Evolutionary conservation across 30 jellyfish, hydroid and myxozoan genomes (phyloP).

Genomic region (Pelagia noctiluca): DNA sequence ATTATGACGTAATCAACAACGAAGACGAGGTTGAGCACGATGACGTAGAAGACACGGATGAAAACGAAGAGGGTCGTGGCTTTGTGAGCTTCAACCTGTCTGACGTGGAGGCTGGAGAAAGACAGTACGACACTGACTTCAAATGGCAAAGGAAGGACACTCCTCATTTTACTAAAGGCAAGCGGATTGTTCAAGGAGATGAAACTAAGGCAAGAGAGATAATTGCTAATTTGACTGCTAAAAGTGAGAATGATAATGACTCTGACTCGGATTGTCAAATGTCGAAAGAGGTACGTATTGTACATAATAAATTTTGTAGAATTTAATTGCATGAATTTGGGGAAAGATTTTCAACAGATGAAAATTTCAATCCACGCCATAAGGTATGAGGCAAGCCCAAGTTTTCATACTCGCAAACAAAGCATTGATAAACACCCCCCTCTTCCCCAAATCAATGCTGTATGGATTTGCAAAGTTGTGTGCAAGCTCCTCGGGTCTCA

Average conservation of each 20-base stretch:
- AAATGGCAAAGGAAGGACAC: conserved; percentile 87
- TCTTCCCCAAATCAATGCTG: too few species aligned
- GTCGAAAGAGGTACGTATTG: conserved; percentile 35
- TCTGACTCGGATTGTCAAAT: conserved; percentile 32
- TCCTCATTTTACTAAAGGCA: conserved; percentile 93
- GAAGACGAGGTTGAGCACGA: conserved; percentile 37
- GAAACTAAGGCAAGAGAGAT: conserved; percentile 78
- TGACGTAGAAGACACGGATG: conserved; percentile 49
- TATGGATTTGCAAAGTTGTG: too few species aligned
- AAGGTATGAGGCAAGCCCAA: too few species aligned
- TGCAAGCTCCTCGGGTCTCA: too few species aligned
- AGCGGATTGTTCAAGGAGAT: conserved; percentile 84
- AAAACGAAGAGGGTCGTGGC: conserved; percentile 58
- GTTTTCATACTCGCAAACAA: too few species aligned
- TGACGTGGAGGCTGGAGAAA: conserved; percentile 55
- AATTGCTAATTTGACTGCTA: conserved; percentile 56
- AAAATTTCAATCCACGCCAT: too few species aligned
- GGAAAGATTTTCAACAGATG: too few species aligned
- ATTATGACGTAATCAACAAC: conserved; percentile 29
- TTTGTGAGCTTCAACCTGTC: conserved; percentile 59
- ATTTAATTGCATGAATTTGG: too few species aligned
- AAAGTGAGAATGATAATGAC: conserved; percentile 39
- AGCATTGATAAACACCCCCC: too few species aligned
- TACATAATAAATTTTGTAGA: background rate
- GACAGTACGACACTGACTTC: conserved; percentile 35